These are phyloP conservation scores for Sinohyriopsis cumingii DNA, from an alignment of 2,888 invertebrate genomes.

Conservation along the genomic window DNA sequence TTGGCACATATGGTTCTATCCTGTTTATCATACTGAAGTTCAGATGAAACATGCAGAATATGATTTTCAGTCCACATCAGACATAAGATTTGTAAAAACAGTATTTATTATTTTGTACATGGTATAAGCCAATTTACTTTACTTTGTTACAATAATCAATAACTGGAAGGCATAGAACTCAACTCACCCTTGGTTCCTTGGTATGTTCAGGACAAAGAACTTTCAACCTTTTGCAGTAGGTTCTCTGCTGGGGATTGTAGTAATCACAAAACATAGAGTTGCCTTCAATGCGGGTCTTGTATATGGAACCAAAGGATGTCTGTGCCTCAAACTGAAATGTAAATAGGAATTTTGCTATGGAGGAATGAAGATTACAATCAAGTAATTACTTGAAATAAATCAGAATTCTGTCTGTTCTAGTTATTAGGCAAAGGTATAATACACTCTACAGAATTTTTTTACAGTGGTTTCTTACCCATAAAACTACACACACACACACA, in stretches of 20 bases:
- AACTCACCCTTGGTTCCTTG: slow-evolving; percentile 75
- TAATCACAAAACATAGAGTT: slow-evolving; percentile 99
- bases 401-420: not conserved
- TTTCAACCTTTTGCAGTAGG: slow-evolving; percentile 95
- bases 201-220: slow-evolving; percentile 98
- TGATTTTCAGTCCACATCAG: too few species aligned
- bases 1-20: too few species aligned
- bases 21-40: too few species aligned
- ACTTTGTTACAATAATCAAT: not conserved
- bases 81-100: not conserved
- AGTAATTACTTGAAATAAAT: not conserved
- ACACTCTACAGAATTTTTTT: too few species aligned
- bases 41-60: too few species aligned
- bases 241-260: slow-evolving; percentile 88
- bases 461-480: too few species aligned
- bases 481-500: too few species aligned
- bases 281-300: slow-evolving; percentile 93
- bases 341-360: not conserved
- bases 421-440: not conserved
- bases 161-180: not conserved
- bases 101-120: not conserved
- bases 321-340: slow-evolving; percentile 88
- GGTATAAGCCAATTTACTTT: slow-evolving; percentile 1
- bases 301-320: slow-evolving; percentile 95
- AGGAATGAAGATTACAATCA: not conserved